These are phyloP conservation scores for Thera britannica DNA, from an alignment of 2,888 invertebrate genomes.

Conservation along the genomic window DNA sequence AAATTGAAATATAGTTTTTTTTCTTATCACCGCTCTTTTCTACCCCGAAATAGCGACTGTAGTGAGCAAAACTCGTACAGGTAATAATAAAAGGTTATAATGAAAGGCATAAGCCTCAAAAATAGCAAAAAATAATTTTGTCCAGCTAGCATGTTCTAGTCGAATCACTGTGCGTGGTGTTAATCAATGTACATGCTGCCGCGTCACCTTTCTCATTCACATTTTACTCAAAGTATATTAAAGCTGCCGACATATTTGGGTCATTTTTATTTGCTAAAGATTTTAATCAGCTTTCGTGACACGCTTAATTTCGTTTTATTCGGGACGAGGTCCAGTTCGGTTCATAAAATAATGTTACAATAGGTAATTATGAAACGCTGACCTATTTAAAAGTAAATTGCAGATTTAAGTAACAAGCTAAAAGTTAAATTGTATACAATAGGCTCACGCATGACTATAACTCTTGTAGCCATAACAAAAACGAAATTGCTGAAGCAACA, in stretches of 20 bases:
- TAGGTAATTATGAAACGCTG: constrained; percentile 20
- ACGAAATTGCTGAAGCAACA: constrained; percentile 21
- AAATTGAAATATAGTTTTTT: too few relatives aligned
- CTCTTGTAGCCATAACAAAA: constrained; percentile 7
- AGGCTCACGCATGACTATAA: not conserved
- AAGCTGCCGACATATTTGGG: constrained; percentile 30
- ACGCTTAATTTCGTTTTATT: constrained; percentile 41
- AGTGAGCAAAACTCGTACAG: too few relatives aligned
- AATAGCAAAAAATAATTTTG: too few relatives aligned
- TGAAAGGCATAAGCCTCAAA: too few relatives aligned
- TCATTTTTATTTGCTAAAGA: constrained; percentile 30
- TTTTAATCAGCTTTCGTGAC: constrained; percentile 38
- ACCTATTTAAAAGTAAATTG: constrained; percentile 2
- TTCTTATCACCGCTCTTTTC: too few relatives aligned
- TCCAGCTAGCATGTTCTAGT: too few relatives aligned
- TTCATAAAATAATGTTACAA: constrained; percentile 27
- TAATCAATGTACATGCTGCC: constrained; percentile 47
- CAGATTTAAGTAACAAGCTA: not conserved
- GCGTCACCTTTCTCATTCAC: constrained; percentile 31
- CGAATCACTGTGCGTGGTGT: too few relatives aligned
- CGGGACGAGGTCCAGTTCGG: constrained; percentile 38
- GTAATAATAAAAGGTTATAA: too few relatives aligned
- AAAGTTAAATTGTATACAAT: not conserved
- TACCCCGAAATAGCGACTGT: too few relatives aligned
- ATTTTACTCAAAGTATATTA: constrained; percentile 32